Base-by-base conservation (phyloP, 2,113 vertebrate genomes). In the Probosciger aterrimus region DNA sequence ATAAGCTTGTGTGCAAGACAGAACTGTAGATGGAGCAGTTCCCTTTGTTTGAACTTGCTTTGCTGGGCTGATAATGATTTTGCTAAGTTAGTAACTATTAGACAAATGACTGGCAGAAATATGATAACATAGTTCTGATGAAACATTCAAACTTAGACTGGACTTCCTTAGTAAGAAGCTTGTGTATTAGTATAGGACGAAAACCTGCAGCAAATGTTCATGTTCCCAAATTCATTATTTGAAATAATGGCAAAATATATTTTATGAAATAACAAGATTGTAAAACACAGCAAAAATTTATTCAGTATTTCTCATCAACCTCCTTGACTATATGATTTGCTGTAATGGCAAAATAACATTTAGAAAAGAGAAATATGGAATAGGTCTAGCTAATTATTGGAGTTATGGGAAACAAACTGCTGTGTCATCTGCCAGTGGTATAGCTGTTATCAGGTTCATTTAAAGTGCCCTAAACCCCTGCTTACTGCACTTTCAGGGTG, bases 21-120 rank as follows among this genome's bases (percentile, higher is more conserved):
- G 55, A 96, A 97, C 97, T 98, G 96, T 98, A 98, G 98, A 98
- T 98, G 97, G 97, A 98, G 97, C 96, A 98, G 78, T 98, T 98
- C 93, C 67, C 97, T 97, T 92, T 95, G 55, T 96, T 87, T 97
- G 94, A 96, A 92, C 86, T 96, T 96, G 59, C 53, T 95, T 79
- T 90, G 22, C 70, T 90, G 17, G 9, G 31, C 30, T 74, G 76
- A 82, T 79, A 63, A 77, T 69, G 41, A 95, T 95, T 96, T 93
- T 47, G 55, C 31, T 86, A 87, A 76, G 52, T 95, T 95, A 74
- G 37, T 52, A 89, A 87, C 52, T 84, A 57, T n/a, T 92, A 84
- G 73, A 73, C 14, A 86, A 73, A 89, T 78, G 73, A 93, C 71
- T 91, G 74, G 18, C 77, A 94, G 94, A 86, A 96, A 85, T 64